Evolutionary conservation across 2,888 invertebrate species (phyloP).

Genomic region (Tachystola acroxantha): DNA sequence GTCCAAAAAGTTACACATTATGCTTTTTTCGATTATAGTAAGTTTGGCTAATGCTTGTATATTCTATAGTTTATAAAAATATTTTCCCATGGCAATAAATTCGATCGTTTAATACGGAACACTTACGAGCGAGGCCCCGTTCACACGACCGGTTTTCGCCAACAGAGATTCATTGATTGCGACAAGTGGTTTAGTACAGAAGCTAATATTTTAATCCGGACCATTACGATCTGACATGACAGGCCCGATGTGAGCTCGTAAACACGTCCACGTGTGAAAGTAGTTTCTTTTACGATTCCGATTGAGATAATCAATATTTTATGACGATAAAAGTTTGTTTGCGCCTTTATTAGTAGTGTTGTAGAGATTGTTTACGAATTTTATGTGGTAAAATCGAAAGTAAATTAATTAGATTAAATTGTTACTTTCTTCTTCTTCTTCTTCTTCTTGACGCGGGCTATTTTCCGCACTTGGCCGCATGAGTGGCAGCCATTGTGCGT

Average conservation of each 20-base stretch:
- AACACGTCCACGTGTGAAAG: conserved; percentile 15
- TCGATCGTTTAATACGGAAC: background rate
- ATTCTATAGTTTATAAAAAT: too few relatives aligned
- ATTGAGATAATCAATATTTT: background rate
- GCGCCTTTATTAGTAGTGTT: too few relatives aligned
- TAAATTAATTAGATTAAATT: too few relatives aligned
- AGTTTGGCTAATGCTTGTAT: too few relatives aligned
- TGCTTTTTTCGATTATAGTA: too few relatives aligned
- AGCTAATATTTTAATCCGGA: conserved; percentile 16
- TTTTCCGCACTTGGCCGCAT: too few relatives aligned
- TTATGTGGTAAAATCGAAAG: too few relatives aligned
- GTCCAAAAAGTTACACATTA: too few relatives aligned
- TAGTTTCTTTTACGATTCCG: conserved; percentile 5
- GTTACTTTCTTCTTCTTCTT: background rate
- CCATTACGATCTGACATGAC: conserved; percentile 16
- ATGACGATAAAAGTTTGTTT: background rate
- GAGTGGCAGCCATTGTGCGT: too few relatives aligned
- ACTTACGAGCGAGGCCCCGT: background rate
- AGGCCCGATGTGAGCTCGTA: conserved; percentile 14
- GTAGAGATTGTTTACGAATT: too few relatives aligned
- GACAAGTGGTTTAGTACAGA: conserved; percentile 21
- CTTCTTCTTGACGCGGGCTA: too few relatives aligned
- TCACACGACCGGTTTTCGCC: conserved; percentile 10
- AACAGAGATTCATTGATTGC: conserved; percentile 9
- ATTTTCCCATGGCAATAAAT: too few relatives aligned